Evolutionary conservation across 2,113 vertebrate species (phyloP).

Genomic region (Zosterops hypoxanthus): DNA sequence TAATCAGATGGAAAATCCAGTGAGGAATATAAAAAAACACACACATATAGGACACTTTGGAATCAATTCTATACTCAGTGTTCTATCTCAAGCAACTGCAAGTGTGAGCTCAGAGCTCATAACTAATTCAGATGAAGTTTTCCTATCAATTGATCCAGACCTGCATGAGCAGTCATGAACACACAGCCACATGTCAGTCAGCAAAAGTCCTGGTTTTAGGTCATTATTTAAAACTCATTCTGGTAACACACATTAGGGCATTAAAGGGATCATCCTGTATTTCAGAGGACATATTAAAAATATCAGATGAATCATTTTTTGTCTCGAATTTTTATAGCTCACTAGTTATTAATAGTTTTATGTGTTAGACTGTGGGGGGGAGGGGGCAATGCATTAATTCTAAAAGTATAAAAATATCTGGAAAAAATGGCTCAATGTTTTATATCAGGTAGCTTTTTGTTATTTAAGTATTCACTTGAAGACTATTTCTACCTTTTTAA

Average conservation of each 20-base stretch:
- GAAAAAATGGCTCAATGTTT: background rate
- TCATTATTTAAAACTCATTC: background rate
- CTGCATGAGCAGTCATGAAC: background rate
- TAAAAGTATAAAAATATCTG: background rate
- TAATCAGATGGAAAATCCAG: background rate
- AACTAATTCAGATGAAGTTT: background rate
- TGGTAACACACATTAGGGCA: background rate
- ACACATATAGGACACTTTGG: background rate
- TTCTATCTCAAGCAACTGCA: background rate
- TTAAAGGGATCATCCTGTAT: background rate
- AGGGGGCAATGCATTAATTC: background rate
- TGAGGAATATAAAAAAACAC: background rate
- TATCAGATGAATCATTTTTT: background rate
- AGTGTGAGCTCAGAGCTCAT: background rate
- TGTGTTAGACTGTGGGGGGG: background rate
- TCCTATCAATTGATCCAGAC: background rate
- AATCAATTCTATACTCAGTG: background rate
- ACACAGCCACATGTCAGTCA: background rate
- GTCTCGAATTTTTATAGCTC: background rate
- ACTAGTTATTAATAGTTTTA: background rate
- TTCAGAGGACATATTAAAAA: background rate
- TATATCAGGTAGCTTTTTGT: background rate
- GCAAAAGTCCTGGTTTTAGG: background rate
- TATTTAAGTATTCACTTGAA: background rate
- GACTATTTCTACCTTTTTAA: background rate